phyloP scores from a whole-genome alignment of 2,113 vertebrate species.

The Trichechus manatus region DNA sequence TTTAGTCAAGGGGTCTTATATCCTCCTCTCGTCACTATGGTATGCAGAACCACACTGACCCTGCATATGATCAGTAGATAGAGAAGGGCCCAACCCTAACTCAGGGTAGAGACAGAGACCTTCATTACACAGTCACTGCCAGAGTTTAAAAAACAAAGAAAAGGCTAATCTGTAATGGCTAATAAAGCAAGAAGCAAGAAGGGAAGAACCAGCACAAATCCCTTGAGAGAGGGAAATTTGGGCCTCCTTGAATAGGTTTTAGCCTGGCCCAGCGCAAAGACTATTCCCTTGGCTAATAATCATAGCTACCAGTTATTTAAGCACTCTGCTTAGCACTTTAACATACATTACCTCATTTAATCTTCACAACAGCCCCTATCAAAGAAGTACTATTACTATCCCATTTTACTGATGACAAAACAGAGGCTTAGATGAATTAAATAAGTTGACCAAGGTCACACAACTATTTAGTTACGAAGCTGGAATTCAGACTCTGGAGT shows the following conservation, averaged over 20 bases:
- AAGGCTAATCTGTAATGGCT: background rate
- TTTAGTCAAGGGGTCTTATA: background rate
- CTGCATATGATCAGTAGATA: background rate
- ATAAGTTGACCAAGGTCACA: background rate
- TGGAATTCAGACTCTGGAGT: background rate
- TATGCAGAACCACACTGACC: background rate
- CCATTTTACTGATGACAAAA: background rate
- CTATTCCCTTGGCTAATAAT: background rate
- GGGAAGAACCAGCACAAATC: background rate
- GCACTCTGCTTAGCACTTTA: background rate
- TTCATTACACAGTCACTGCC: background rate
- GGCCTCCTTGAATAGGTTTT: background rate
- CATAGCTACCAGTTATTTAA: background rate
- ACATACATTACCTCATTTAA: background rate
- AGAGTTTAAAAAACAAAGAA: conserved; percentile 10
- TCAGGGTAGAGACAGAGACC: background rate
- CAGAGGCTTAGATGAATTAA: background rate
- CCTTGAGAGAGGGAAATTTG: background rate
- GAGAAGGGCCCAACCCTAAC: background rate
- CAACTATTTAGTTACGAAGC: background rate
- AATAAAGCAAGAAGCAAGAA: background rate
- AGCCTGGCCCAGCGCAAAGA: background rate
- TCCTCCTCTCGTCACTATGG: background rate
- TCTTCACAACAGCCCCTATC: background rate
- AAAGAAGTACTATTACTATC: background rate